Percentiles rank a stretch among this genome's conserved stretches.
Conservation (phyloP, 2,888 invertebrate species). For the Plagodis dolabraria region DNA sequence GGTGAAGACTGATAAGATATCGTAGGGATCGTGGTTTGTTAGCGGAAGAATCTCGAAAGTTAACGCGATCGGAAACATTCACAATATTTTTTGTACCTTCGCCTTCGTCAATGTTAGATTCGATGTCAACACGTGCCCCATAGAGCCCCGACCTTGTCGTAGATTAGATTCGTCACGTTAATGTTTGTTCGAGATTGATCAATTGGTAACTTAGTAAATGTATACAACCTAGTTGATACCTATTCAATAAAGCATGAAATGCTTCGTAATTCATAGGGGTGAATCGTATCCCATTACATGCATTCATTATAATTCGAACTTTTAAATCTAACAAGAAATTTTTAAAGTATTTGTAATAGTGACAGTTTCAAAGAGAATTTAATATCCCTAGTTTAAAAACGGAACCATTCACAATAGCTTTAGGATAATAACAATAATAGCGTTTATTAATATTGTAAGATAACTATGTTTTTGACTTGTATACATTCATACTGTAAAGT, state of each 20-base stretch:
- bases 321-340: constrained; percentile 53
- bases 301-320: constrained; percentile 48
- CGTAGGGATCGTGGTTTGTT: constrained; percentile 74
- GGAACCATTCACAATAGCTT: constrained; percentile 81
- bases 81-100: constrained; percentile 63
- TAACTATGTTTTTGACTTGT: constrained; percentile 84
- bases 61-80: constrained; percentile 64
- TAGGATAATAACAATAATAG: constrained; percentile 82
- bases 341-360: constrained; percentile 53
- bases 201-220: constrained; percentile 73
- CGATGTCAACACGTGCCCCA: constrained; percentile 74
- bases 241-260: constrained; percentile 74
- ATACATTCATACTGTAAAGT: constrained; percentile 81
- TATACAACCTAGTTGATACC: constrained; percentile 74
- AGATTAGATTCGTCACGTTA: constrained; percentile 76
- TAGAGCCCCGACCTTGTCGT: constrained; percentile 70
- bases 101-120: constrained; percentile 80
- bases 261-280: constrained; percentile 71
- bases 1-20: constrained; percentile 83
- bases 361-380: constrained; percentile 56
- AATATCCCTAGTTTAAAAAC: constrained; percentile 67
- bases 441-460: constrained; percentile 77
- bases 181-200: constrained; percentile 75
- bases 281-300: constrained; percentile 61
- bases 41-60: constrained; percentile 64